Conservation (phyloP, 2,888 invertebrate species). For the Cabera pusaria region DNA sequence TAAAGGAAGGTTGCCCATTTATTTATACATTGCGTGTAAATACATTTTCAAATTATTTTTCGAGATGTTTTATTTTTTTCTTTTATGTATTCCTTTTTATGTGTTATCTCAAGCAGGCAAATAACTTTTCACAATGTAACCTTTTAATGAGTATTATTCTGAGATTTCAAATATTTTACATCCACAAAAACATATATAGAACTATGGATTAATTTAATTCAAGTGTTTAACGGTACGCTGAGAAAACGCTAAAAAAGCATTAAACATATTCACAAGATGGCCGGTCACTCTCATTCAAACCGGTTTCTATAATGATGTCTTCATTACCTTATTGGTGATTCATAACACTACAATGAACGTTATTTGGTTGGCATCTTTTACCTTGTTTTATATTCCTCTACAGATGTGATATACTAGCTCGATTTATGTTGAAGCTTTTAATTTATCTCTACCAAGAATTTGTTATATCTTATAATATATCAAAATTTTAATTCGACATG, state of each 20-base stretch:
- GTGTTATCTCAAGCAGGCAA: no score
- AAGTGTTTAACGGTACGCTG: constrained; percentile 3
- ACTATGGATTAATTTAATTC: no score
- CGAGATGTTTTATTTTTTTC: no score
- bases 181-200: no score
- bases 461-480: constrained; percentile 12
- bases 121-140: no score
- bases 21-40: no score
- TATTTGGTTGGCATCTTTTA: constrained; percentile 39
- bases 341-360: constrained; percentile 51
- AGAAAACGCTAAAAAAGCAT: constrained; percentile 9
- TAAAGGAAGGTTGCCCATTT: no score
- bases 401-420: constrained; percentile 5
- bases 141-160: no score
- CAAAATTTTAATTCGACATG: constrained; percentile 25
- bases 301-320: constrained; percentile 75
- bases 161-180: no score
- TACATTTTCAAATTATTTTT: no score
- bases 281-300: constrained; percentile 52
- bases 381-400: constrained; percentile 23
- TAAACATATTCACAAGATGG: constrained; percentile 15
- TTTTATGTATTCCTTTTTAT: no score
- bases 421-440: constrained; percentile 7
- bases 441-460: constrained; percentile 16
- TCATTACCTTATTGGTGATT: constrained; percentile 66